Conservation (phyloP, 2,113 vertebrate genomes). For the Myodes glareolus region DNA sequence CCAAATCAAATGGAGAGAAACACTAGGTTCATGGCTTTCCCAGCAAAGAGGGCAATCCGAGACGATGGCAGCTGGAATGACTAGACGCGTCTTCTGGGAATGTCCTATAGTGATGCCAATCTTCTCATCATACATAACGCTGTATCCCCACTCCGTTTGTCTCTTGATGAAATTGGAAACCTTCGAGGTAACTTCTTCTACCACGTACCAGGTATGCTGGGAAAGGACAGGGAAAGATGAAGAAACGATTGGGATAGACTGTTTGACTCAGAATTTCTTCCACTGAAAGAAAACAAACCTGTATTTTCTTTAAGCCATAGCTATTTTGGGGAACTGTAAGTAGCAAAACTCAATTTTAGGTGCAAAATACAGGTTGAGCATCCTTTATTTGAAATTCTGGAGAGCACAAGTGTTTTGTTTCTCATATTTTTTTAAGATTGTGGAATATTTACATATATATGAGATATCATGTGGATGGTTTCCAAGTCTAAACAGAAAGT, state of each 20-base stretch:
- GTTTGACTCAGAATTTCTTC: neutral
- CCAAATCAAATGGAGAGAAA: neutral
- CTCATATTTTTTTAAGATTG: neutral
- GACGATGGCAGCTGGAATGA: neutral
- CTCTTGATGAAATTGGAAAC: neutral
- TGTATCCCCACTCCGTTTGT: neutral
- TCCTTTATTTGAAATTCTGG: neutral
- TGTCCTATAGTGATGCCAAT: neutral
- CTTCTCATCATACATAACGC: neutral
- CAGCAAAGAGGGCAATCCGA: neutral
- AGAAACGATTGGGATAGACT: neutral
- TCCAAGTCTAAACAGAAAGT: neutral
- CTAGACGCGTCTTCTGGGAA: neutral
- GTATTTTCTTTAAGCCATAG: slow-evolving; percentile 16
- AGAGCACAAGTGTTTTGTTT: neutral
- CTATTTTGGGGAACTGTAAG: neutral
- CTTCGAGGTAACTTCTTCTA: neutral
- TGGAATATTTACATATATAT: neutral
- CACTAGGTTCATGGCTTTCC: neutral
- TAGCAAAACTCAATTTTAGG: slow-evolving; percentile 24
- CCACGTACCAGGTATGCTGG: neutral
- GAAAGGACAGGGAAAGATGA: neutral
- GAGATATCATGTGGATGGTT: neutral
- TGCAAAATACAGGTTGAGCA: neutral
- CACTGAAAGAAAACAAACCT: neutral